phyloP scores from a whole-genome alignment of 2,113 vertebrate genomes.

The Bubo bubo region DNA sequence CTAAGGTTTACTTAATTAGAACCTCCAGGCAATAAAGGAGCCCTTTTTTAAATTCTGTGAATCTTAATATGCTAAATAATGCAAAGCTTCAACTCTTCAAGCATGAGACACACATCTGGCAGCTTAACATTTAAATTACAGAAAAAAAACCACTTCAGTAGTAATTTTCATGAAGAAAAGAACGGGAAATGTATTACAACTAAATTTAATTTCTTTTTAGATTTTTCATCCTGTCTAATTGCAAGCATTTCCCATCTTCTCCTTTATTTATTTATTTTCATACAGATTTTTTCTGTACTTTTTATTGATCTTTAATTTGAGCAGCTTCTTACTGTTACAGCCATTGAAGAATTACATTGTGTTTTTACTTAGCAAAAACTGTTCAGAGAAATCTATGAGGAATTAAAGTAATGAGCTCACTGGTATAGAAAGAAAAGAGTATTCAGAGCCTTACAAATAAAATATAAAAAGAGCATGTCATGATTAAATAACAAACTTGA shows the following conservation, averaged over 20 bases:
- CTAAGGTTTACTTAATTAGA: slow-evolving; percentile 99
- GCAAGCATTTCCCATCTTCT: slow-evolving; percentile 75
- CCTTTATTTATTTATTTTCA: slow-evolving; percentile 74
- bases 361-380: slow-evolving; percentile 71
- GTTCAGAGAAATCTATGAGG: slow-evolving; percentile 66
- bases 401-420: slow-evolving; percentile 69
- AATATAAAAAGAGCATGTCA: slow-evolving; percentile 23
- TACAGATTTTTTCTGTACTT: slow-evolving; percentile 68
- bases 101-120: slow-evolving; percentile 99
- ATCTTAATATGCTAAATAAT: slow-evolving; percentile 99
- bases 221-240: slow-evolving; percentile 91
- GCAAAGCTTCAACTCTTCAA: slow-evolving; percentile 99
- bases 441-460: slow-evolving; percentile 56
- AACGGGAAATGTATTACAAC: slow-evolving; percentile 90
- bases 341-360: slow-evolving; percentile 65
- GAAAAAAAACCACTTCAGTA: slow-evolving; percentile 85
- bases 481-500: slow-evolving; percentile 44
- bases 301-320: slow-evolving; percentile 80
- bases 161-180: slow-evolving; percentile 91
- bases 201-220: slow-evolving; percentile 90
- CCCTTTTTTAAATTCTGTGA: slow-evolving; percentile 99
- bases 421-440: slow-evolving; percentile 63
- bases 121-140: slow-evolving; percentile 99
- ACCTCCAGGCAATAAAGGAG: slow-evolving; percentile 97
- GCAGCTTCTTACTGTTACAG: slow-evolving; percentile 57